Evolutionary conservation across 2,888 invertebrate species (phyloP).

Genomic region (Erebia ligea): DNA sequence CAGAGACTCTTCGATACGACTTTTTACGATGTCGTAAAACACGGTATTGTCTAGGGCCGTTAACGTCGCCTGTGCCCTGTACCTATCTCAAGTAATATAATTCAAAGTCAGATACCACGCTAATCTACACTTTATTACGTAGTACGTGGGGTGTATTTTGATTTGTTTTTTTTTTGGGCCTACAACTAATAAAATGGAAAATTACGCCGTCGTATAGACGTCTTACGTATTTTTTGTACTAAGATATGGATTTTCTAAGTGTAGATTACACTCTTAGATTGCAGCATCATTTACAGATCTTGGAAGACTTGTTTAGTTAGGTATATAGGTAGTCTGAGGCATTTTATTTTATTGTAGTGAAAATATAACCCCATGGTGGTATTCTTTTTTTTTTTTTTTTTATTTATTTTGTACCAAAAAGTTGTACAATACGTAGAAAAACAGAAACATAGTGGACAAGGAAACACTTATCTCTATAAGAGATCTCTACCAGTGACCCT

Average conservation of each 20-base stretch:
- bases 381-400: too few relatives aligned
- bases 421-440: too few relatives aligned
- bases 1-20: constrained; percentile 37
- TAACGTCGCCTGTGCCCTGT: constrained; percentile 41
- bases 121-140: constrained; percentile 16
- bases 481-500: too few relatives aligned
- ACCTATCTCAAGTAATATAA: constrained; percentile 37
- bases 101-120: constrained; percentile 6
- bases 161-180: neutral
- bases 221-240: neutral
- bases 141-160: constrained; percentile 1
- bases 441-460: too few relatives aligned
- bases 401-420: too few relatives aligned
- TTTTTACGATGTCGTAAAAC: constrained; percentile 45
- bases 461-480: too few relatives aligned
- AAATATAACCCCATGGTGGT: too few relatives aligned
- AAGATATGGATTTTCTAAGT: neutral
- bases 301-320: neutral
- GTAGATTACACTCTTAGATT: neutral
- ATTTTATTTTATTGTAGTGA: too few relatives aligned
- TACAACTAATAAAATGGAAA: constrained; percentile 23
- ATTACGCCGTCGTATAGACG: constrained; percentile 3
- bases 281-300: neutral
- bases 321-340: neutral
- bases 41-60: constrained; percentile 43